Conservation (phyloP, 2,113 vertebrate genomes). For the Takifugu bimaculatus region DNA sequence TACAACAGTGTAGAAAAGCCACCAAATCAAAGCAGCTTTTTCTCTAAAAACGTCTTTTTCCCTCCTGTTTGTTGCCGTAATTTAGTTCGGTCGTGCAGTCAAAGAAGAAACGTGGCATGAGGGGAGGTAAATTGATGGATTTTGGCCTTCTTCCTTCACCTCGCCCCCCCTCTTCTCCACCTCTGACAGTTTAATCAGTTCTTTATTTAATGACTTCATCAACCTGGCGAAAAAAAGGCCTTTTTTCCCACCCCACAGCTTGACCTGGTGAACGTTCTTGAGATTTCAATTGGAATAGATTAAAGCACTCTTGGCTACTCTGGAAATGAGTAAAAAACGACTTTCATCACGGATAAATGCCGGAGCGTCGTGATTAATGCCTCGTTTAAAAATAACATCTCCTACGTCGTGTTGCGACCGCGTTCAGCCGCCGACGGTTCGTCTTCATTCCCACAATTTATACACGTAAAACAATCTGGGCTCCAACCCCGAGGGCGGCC, state of each 20-base stretch:
- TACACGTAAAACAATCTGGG: conserved; percentile 22
- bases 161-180: conserved; percentile 25
- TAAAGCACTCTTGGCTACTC: conserved; percentile 17
- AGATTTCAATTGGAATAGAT: conserved; percentile 25
- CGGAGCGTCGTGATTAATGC: conserved; percentile 30
- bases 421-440: conserved; percentile 1
- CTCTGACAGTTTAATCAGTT: conserved; percentile 48
- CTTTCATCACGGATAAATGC: conserved; percentile 22
- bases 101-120: conserved; percentile 36
- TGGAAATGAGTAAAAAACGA: conserved; percentile 21
- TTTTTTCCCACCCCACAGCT: conserved; percentile 11
- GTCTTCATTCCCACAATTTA: conserved; percentile 15
- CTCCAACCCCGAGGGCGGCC: conserved; percentile 14
- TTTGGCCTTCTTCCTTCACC: conserved; percentile 33
- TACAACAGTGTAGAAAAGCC: too few species aligned
- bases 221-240: conserved; percentile 26
- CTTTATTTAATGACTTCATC: conserved; percentile 53
- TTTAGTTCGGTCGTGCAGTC: background rate
- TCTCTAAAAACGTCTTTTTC: background rate
- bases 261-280: conserved; percentile 14
- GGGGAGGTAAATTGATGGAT: conserved; percentile 43
- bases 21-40: background rate
- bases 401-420: background rate
- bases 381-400: conserved; percentile 11
- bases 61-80: background rate